phyloP scores from a whole-genome alignment of 2,888 invertebrate genomes.

The Pterostichus niger region DNA sequence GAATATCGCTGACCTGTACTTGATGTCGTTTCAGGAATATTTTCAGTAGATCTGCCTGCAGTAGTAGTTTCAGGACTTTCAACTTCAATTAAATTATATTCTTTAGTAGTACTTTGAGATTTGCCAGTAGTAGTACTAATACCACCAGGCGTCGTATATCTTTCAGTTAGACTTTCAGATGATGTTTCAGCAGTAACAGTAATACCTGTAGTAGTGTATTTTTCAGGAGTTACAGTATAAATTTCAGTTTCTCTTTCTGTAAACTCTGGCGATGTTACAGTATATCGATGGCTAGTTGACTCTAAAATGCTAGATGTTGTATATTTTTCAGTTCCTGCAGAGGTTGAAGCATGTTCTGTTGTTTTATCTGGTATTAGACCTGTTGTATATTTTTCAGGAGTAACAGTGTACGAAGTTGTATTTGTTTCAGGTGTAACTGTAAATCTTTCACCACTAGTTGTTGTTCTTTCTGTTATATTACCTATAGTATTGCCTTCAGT shows the following conservation, averaged over 20 bases:
- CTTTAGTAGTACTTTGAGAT: too few relatives aligned
- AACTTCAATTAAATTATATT: too few relatives aligned
- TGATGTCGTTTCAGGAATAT: background rate
- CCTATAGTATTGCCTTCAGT: background rate
- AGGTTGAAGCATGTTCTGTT: constrained; percentile 63
- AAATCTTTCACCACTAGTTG: background rate
- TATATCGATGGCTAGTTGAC: constrained; percentile 8
- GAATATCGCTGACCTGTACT: constrained; percentile 23
- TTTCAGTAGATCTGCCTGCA: constrained; percentile 45
- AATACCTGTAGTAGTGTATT: constrained; percentile 5
- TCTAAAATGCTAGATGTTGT: background rate
- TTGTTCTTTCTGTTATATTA: constrained; percentile 15
- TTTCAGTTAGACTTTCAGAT: constrained; percentile 25
- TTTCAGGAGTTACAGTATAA: constrained; percentile 45
- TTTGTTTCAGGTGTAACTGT: background rate
- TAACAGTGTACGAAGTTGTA: too few relatives aligned
- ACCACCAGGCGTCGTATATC: constrained; percentile 37
- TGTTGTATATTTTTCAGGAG: constrained; percentile 15
- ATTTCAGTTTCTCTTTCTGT: constrained; percentile 2
- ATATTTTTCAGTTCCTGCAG: constrained; percentile 67
- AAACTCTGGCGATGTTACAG: constrained; percentile 68
- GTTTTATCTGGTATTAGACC: constrained; percentile 21
- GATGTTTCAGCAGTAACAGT: background rate
- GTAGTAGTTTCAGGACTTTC: background rate
- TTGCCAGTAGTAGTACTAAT: too few relatives aligned